A percentile compares a stretch with the other conserved stretches of the same genome.
Conservation (phyloP, 2,888 invertebrate genomes). For the Nomada goodeniana region DNA sequence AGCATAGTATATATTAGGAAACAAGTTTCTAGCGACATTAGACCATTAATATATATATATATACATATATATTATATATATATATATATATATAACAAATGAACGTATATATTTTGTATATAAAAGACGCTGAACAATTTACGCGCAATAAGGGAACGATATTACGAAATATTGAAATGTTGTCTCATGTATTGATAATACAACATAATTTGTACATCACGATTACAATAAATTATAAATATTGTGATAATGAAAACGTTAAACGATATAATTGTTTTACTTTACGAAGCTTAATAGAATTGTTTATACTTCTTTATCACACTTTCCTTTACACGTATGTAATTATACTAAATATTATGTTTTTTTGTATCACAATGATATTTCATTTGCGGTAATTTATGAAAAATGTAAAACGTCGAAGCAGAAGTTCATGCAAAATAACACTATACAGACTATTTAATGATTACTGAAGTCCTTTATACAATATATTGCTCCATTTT, state of each 20-base stretch:
- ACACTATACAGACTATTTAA: conserved; percentile 18
- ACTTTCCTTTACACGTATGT: conserved; percentile 13
- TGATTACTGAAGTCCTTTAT: background rate
- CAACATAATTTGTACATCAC: conserved; percentile 42
- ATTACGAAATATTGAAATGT: conserved; percentile 21
- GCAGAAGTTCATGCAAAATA: conserved; percentile 23
- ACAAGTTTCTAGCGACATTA: conserved; percentile 22
- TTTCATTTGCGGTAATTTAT: background rate
- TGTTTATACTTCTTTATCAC: conserved; percentile 35
- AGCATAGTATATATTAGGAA: conserved; percentile 24
- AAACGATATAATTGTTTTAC: conserved; percentile 32
- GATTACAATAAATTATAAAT: conserved; percentile 53
- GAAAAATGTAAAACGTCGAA: conserved; percentile 13
- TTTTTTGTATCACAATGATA: conserved; percentile 28
- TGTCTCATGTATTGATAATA: conserved; percentile 21
- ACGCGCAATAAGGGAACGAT: conserved; percentile 18
- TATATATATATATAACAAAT: conserved; percentile 26
- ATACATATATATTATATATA: conserved; percentile 22
- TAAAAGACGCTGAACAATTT: conserved; percentile 36
- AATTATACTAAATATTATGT: conserved; percentile 19
- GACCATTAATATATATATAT: conserved; percentile 33
- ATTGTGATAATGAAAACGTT: conserved; percentile 50
- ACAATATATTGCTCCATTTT: conserved; percentile 19
- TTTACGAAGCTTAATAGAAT: conserved; percentile 38
- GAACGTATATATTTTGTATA: conserved; percentile 50